Evolutionary conservation across 2,797 vertebrate genomes (phyloP), one percentile per base, ranked within the genome.

Genomic region (Pangasius djambal): DNA sequence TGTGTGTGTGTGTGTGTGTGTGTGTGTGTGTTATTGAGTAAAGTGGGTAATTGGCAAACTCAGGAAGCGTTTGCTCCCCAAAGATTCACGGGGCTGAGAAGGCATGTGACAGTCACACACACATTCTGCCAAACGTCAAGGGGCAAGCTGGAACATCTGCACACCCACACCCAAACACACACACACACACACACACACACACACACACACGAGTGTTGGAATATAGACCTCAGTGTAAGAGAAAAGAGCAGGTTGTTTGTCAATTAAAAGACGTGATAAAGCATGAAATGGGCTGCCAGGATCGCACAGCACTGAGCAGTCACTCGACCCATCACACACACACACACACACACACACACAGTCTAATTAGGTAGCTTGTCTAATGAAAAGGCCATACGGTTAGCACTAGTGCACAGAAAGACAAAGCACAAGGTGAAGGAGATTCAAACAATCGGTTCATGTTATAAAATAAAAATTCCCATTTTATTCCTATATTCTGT

Each of bases 241-340:
- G 96, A 96, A 96, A 96, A 96, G 96, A 96, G 96, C 95, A 96
- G 95, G 95, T 96, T 96, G 96, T 97, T 97, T 96, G 96, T 96
- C 96, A 97, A 96, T 96, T 96, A 96, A 96, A 96, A 96, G 95
- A 96, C 92, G 95, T 97, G 96, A 96, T 96, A 96, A 96, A 96
- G 96, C 96, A 96, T 96, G 96, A 97, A 97, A 97, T 96, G 96
- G 95, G 94, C 95, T 96, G 95, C 95, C 95, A 96, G 92, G 94
- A 93, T 94, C 95, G 94, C 95, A 90, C 94, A 94, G 95, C 94
- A 95, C 92, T 91, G 93, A 94, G 94, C 94, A 95, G 94, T 95
- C 90, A 90, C 90, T 92, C 91, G 87, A 91, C 88, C 95, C 95
- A 95, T 95, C 95, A 93, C 95, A 96, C 95, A 95, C 96, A 95